Evolutionary conservation across 2,113 vertebrate species (phyloP), one percentile per base, ranked within the genome.

Genomic region (Panthera leo): DNA sequence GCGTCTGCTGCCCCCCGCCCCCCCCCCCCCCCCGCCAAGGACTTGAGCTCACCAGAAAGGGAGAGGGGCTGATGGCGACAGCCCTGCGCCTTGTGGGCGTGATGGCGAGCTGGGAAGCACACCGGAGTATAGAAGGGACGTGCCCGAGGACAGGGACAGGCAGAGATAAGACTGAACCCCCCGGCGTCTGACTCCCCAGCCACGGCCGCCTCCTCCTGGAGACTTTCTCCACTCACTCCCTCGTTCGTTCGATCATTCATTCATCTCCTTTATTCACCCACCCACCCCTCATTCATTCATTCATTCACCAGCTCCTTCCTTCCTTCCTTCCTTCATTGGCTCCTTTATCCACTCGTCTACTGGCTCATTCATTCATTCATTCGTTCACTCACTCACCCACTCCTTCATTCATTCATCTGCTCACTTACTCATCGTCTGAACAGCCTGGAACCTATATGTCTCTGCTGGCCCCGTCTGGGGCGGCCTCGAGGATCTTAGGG

Each of bases 41-140:
- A 29, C 45, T 27, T 4, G 25, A n/a, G 1, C 12, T 67, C 23
- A 0, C 29, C 23, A 14, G 23, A 3, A 0, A 53, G 23, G 4
- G 15, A 25, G 21, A 27, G 21, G 42, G 61, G 16, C 61, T 34
- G 19, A 11, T 4, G 10, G 39, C 21, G 27, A 9, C 4, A 39
- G 42, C 76, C 42, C 31, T 23, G 42, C 18, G 15, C 23, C 67
- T 4, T 1, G 4, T 7, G 39, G 16, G 1, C 3, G 0, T 48
- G 39, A 14, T 5, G 0, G 5, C 21, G 8, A 5, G n/a, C 34
- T 14, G n/a, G 25, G 34, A 68, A 39, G 7, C 16, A 68, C 11
- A 34, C 75, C 7, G 3, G 11, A 10, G 4, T 16, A 14, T 5
- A 1, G 5, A 7, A 27, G 27, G 45, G 19, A 12, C 2, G 15